Conservation (phyloP, 2,888 invertebrate genomes). For the Rhamnusium bicolor region DNA sequence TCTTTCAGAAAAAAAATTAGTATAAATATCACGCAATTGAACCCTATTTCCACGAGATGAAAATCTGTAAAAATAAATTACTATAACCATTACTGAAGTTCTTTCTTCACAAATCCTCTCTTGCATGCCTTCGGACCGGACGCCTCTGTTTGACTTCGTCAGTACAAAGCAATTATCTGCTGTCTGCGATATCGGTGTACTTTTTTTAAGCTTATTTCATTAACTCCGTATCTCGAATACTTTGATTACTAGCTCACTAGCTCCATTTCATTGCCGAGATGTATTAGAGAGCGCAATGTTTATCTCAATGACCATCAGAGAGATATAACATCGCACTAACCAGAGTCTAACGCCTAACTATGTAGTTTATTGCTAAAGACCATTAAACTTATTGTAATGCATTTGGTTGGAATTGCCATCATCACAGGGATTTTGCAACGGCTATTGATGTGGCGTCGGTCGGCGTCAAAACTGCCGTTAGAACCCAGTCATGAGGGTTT, state of each 20-base stretch:
- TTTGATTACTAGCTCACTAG: conserved; percentile 48
- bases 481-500: not conserved
- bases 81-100: too few species aligned
- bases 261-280: conserved; percentile 1
- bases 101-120: too few species aligned
- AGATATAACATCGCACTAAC: conserved; percentile 9
- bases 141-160: conserved; percentile 29
- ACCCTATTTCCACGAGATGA: too few species aligned
- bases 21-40: too few species aligned
- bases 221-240: conserved; percentile 49
- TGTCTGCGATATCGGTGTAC: conserved; percentile 41
- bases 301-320: conserved; percentile 10
- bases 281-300: conserved; percentile 9
- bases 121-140: not conserved
- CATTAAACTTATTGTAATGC: conserved; percentile 45
- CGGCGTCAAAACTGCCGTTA: conserved; percentile 1
- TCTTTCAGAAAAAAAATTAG: too few species aligned
- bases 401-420: conserved; percentile 42
- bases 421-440: conserved; percentile 33
- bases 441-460: not conserved
- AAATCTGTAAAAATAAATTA: too few species aligned
- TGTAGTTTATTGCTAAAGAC: conserved; percentile 30
- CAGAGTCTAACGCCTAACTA: conserved; percentile 7
- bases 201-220: conserved; percentile 54
- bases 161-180: conserved; percentile 36